These are phyloP conservation scores for Nebria salina DNA, from an alignment of 2,888 invertebrate species.

Conservation along the genomic window DNA sequence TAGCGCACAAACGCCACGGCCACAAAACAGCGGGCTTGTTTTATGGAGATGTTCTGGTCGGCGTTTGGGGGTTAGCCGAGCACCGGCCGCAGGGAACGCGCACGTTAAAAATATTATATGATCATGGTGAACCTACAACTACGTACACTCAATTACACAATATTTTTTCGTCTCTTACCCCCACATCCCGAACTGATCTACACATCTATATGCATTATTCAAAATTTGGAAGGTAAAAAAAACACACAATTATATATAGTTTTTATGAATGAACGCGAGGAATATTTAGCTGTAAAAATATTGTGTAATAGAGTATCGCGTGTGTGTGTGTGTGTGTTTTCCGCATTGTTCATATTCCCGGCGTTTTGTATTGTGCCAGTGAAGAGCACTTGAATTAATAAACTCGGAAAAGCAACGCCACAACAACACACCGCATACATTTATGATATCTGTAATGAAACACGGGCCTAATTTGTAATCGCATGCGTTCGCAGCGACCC, in stretches of 20 bases:
- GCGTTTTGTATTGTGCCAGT: conserved; percentile 3
- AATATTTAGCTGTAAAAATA: background rate
- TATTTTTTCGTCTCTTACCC: background rate
- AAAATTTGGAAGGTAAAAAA: no score
- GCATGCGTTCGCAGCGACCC: background rate
- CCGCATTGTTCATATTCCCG: conserved; percentile 37
- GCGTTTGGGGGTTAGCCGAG: background rate
- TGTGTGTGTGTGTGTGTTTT: conserved; percentile 25
- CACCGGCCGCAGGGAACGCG: conserved; percentile 6
- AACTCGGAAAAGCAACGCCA: conserved; percentile 39
- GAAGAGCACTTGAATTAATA: conserved; percentile 44
- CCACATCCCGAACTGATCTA: no score
- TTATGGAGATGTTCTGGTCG: conserved; percentile 41
- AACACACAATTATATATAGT: no score
- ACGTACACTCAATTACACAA: background rate
- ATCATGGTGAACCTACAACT: background rate
- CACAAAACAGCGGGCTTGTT: conserved; percentile 44
- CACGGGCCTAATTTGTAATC: conserved; percentile 40
- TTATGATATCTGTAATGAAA: conserved; percentile 45
- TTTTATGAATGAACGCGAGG: no score
- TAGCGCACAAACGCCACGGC: conserved; percentile 20
- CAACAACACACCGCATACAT: conserved; percentile 31
- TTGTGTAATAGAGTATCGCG: background rate
- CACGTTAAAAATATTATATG: background rate
- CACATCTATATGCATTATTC: no score